Percentiles rank a stretch among this genome's conserved stretches.
phyloP scores from a whole-genome alignment of 2,113 vertebrate genomes.

The Raphicerus campestris region DNA sequence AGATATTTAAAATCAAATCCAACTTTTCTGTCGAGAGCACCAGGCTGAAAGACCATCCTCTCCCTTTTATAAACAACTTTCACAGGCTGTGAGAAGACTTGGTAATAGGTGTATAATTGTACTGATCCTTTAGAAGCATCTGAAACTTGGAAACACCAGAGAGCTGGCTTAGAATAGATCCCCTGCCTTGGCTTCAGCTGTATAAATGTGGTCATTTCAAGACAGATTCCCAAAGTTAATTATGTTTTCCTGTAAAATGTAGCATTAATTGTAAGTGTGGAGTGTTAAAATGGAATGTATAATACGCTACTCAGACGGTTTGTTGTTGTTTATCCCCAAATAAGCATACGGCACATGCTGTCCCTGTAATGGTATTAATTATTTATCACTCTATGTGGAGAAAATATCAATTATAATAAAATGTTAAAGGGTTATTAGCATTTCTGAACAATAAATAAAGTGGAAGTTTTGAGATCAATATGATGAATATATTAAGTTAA shows the following conservation, averaged over 20 bases:
- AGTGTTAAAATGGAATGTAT: slow-evolving; percentile 80
- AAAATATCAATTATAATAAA: slow-evolving; percentile 83
- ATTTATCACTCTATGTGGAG: slow-evolving; percentile 79
- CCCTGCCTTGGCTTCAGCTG: slow-evolving; percentile 33
- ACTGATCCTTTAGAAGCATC: slow-evolving; percentile 47
- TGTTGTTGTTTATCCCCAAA: slow-evolving; percentile 76
- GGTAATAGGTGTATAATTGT: slow-evolving; percentile 32
- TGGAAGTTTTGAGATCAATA: slow-evolving; percentile 79
- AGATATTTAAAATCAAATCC: slow-evolving; percentile 47
- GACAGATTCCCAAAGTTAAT: slow-evolving; percentile 76
- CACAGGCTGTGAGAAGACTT: slow-evolving; percentile 34
- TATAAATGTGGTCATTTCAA: slow-evolving; percentile 68
- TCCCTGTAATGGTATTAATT: slow-evolving; percentile 81
- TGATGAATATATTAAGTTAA: slow-evolving; percentile 78
- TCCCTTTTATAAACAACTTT: slow-evolving; percentile 38
- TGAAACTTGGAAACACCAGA: slow-evolving; percentile 59
- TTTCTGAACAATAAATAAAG: slow-evolving; percentile 80
- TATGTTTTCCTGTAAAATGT: slow-evolving; percentile 79
- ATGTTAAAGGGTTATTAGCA: slow-evolving; percentile 76
- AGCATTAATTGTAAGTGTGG: slow-evolving; percentile 81
- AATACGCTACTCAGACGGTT: slow-evolving; percentile 72
- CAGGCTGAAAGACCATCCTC: slow-evolving; percentile 27
- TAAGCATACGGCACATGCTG: slow-evolving; percentile 75
- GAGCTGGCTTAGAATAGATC: slow-evolving; percentile 42
- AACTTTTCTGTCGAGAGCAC: not conserved